Percentiles rank a stretch among this genome's conserved stretches.
phyloP scores from a whole-genome alignment of 2,888 invertebrate genomes.

The Epistrophe eligans region DNA sequence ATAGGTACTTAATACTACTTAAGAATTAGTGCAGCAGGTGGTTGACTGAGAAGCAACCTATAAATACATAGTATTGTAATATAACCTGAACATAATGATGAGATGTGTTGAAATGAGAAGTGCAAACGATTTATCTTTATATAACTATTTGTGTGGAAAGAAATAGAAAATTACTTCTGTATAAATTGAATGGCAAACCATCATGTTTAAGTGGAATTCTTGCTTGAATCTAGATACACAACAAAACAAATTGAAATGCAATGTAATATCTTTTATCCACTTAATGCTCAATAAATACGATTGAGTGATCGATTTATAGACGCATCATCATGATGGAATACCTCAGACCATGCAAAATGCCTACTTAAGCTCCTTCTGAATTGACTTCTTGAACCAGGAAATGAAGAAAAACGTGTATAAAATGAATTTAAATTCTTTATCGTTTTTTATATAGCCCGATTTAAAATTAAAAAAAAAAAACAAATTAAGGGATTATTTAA shows the following conservation, averaged over 20 bases:
- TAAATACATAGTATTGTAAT: neutral
- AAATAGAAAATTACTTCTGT: conserved; percentile 14
- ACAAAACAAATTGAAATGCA: conserved; percentile 34
- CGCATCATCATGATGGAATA: conserved; percentile 19
- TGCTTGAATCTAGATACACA: conserved; percentile 17
- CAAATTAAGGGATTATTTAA: neutral
- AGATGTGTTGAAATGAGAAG: conserved; percentile 61
- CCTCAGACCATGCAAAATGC: neutral
- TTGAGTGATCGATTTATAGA: conserved; percentile 40
- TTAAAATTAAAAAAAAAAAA: neutral
- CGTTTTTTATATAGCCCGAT: neutral
- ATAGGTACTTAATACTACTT: conserved; percentile 12
- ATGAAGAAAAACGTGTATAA: neutral
- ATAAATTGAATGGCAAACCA: conserved; percentile 49
- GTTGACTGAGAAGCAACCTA: neutral
- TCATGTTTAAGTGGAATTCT: conserved; percentile 22
- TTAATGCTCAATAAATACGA: conserved; percentile 47
- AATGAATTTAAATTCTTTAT: neutral
- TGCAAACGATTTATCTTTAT: conserved; percentile 32
- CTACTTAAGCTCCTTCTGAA: conserved; percentile 4
- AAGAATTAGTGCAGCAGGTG: conserved; percentile 49
- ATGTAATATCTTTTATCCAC: conserved; percentile 51
- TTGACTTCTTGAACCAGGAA: conserved; percentile 7
- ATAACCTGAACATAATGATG: neutral
- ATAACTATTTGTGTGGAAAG: conserved; percentile 19